phyloP scores from a whole-genome alignment of 2,888 invertebrate genomes.

The Ypsolopha sequella region DNA sequence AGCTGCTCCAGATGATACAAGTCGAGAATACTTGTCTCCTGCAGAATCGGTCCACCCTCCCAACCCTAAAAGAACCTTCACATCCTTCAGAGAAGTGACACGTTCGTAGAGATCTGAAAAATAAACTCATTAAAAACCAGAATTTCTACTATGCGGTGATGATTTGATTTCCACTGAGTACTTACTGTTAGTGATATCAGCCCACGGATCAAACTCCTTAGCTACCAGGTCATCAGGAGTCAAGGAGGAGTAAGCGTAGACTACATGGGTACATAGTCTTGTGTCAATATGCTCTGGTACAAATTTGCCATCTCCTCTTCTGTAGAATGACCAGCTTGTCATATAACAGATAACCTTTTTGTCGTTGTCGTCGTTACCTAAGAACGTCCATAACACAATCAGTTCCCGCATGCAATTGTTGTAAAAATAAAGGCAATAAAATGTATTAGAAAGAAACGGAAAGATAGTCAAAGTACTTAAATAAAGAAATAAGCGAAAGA shows the following conservation, averaged over 20 bases:
- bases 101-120: conserved; percentile 84
- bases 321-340: conserved; percentile 91
- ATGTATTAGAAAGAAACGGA: conserved; percentile 6
- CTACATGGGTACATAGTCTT: conserved; percentile 86
- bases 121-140: not conserved
- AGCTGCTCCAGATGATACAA: conserved; percentile 76
- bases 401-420: too few species aligned
- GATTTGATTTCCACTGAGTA: not conserved
- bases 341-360: conserved; percentile 84
- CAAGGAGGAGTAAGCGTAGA: conserved; percentile 91
- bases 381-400: not conserved
- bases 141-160: not conserved
- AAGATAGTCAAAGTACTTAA: not conserved
- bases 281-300: conserved; percentile 88
- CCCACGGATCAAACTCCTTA: conserved; percentile 89
- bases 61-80: conserved; percentile 81
- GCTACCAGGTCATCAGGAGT: conserved; percentile 83
- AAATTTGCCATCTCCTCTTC: conserved; percentile 86
- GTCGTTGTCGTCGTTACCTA: conserved; percentile 45
- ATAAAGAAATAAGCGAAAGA: not conserved
- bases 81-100: conserved; percentile 75
- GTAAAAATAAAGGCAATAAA: too few species aligned
- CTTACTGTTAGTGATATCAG: conserved; percentile 87
- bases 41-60: conserved; percentile 98
- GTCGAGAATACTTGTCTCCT: conserved; percentile 86